These are phyloP conservation scores for Leptopilina myrica DNA, from an alignment of 2,888 invertebrate species.

Conservation along the genomic window DNA sequence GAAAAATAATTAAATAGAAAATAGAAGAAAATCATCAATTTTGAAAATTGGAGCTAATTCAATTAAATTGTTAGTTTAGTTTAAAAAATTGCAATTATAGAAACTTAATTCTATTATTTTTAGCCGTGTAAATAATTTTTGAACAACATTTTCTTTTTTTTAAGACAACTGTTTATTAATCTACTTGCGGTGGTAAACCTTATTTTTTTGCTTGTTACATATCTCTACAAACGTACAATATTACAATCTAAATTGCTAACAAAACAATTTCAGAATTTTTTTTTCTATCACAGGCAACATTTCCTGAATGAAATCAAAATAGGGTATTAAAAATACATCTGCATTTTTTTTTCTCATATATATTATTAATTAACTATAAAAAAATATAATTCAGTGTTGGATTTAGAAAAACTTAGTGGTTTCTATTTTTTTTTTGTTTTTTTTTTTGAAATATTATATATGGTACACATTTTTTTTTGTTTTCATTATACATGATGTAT, in stretches of 20 bases:
- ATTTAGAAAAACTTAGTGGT: constrained; percentile 53
- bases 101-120: too few species aligned
- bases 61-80: too few species aligned
- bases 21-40: too few species aligned
- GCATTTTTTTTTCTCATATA: constrained; percentile 52
- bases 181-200: constrained; percentile 29
- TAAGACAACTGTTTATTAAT: constrained; percentile 24
- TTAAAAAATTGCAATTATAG: too few species aligned
- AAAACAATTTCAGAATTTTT: constrained; percentile 34
- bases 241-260: constrained; percentile 35
- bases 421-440: constrained; percentile 19
- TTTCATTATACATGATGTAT: constrained; percentile 11
- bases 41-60: too few species aligned
- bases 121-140: neutral
- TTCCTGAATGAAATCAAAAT: constrained; percentile 28
- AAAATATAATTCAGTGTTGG: constrained; percentile 54
- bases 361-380: constrained; percentile 56
- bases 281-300: constrained; percentile 40
- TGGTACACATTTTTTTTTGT: constrained; percentile 1
- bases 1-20: too few species aligned
- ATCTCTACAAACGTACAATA: constrained; percentile 31
- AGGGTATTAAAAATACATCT: constrained; percentile 54
- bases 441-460: neutral
- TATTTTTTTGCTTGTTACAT: constrained; percentile 30
- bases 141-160: neutral